Evolutionary conservation across 2,888 invertebrate genomes (phyloP).

Genomic region (Drosophila anomalata): DNA sequence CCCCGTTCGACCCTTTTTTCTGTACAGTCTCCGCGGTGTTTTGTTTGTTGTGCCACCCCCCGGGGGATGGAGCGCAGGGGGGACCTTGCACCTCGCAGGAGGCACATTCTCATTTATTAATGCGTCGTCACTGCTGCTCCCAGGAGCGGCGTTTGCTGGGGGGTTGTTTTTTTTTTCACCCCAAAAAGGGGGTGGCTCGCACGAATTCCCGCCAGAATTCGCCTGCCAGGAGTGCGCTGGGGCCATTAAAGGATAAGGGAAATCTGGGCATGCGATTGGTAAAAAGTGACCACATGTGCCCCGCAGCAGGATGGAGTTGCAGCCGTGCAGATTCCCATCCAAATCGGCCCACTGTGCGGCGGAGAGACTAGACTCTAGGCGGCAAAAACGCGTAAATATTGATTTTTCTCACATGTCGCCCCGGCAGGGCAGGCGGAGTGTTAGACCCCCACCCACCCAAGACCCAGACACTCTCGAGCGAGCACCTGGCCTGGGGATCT

Average conservation of each 20-base stretch:
- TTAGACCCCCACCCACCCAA: neutral
- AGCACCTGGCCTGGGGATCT: slow-evolving; percentile 38
- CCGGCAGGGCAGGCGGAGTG: slow-evolving; percentile 4
- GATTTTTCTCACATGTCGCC: slow-evolving; percentile 78
- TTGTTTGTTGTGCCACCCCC: slow-evolving; percentile 35
- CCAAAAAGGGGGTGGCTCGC: slow-evolving; percentile 30
- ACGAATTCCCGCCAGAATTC: slow-evolving; percentile 43
- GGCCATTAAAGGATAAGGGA: slow-evolving; percentile 31
- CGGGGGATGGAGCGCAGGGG: slow-evolving; percentile 40
- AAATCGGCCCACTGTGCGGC: slow-evolving; percentile 7
- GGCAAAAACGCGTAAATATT: slow-evolving; percentile 74
- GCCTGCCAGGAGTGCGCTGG: slow-evolving; percentile 26
- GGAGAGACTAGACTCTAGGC: neutral
- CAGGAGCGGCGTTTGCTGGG: slow-evolving; percentile 9
- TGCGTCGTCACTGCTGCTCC: slow-evolving; percentile 51
- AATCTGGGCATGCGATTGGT: slow-evolving; percentile 36
- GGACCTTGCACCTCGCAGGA: slow-evolving; percentile 65
- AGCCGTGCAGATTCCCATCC: slow-evolving; percentile 22
- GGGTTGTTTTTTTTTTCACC: neutral
- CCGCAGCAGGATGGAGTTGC: slow-evolving; percentile 8
- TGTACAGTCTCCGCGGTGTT: slow-evolving; percentile 9
- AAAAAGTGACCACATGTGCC: slow-evolving; percentile 22
- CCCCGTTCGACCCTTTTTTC: slow-evolving; percentile 3
- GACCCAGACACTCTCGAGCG: slow-evolving; percentile 25
- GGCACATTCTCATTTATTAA: slow-evolving; percentile 74